A percentile compares a stretch with the other conserved stretches of the same genome.
Conservation (phyloP, 2,797 vertebrate genomes). For the Mus caroli region DNA sequence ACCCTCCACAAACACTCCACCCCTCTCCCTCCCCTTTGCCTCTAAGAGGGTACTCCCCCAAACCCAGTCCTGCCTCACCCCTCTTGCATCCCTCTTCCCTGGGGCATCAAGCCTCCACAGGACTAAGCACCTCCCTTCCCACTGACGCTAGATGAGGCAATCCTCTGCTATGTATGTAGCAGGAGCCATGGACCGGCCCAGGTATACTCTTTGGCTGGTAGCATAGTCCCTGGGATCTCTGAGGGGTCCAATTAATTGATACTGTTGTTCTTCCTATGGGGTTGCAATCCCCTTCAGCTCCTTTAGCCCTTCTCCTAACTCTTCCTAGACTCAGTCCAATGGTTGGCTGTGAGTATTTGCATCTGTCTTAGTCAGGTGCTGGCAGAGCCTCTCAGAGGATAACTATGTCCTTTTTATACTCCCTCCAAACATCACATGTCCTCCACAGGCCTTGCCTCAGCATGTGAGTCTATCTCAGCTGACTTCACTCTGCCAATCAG, state of each 20-base stretch:
- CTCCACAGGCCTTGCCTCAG: neutral
- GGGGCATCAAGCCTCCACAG: neutral
- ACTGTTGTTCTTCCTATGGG: neutral
- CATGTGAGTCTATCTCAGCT: neutral
- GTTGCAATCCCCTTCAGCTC: neutral
- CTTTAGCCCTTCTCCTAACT: neutral
- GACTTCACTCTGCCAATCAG: neutral
- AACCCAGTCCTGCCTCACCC: neutral
- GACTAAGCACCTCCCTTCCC: neutral
- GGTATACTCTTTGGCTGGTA: neutral
- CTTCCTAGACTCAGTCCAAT: neutral
- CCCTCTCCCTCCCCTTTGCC: too few species aligned
- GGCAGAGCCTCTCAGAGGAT: neutral
- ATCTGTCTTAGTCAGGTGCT: neutral
- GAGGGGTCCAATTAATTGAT: neutral
- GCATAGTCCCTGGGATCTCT: neutral
- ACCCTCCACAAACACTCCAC: neutral
- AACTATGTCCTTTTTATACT: neutral
- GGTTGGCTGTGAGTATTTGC: neutral
- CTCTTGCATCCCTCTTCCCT: neutral
- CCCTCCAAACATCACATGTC: neutral
- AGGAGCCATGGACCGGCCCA: too few species aligned
- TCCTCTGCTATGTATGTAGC: neutral
- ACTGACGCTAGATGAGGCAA: neutral
- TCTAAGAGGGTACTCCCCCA: neutral